phyloP scores from a whole-genome alignment of 53 echinoderm and acorn worm species.

The Holothuria leucospilota region DNA sequence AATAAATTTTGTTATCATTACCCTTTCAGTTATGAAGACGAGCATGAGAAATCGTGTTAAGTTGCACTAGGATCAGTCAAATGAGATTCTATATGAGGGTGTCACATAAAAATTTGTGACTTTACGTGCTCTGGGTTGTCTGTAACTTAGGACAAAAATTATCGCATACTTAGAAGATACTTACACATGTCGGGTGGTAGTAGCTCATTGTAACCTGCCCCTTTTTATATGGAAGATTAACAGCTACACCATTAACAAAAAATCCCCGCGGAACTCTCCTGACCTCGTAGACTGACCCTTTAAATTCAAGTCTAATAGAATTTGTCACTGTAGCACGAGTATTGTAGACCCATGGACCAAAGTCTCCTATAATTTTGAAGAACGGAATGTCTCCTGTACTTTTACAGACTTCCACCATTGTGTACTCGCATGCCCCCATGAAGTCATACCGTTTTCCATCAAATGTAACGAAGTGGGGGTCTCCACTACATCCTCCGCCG shows the following conservation, averaged over 20 bases:
- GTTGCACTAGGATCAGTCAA: no score
- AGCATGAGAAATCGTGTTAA: no score
- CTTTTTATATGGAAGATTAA: not conserved
- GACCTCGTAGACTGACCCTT: conserved; percentile 23
- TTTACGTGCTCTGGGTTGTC: no score
- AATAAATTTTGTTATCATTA: no score
- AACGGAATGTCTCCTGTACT: not conserved
- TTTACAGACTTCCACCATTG: conserved; percentile 55
- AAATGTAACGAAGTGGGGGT: conserved; percentile 82
- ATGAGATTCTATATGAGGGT: no score
- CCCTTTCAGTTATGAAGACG: no score
- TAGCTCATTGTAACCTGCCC: not conserved
- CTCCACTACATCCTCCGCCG: not conserved
- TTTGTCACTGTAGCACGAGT: conserved; percentile 44
- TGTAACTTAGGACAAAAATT: no score
- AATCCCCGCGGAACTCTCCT: not conserved
- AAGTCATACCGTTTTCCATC: conserved; percentile 64
- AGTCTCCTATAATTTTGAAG: conserved; percentile 57
- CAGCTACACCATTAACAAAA: conserved; percentile 6
- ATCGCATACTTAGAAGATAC: no score
- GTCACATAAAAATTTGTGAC: no score
- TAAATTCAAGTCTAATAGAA: conserved; percentile 22
- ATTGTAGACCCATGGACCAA: conserved; percentile 40
- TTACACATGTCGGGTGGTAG: no score
- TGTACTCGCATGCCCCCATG: conserved; percentile 75